Conservation (phyloP, 2,113 vertebrate species). For the Pipra filicauda region DNA sequence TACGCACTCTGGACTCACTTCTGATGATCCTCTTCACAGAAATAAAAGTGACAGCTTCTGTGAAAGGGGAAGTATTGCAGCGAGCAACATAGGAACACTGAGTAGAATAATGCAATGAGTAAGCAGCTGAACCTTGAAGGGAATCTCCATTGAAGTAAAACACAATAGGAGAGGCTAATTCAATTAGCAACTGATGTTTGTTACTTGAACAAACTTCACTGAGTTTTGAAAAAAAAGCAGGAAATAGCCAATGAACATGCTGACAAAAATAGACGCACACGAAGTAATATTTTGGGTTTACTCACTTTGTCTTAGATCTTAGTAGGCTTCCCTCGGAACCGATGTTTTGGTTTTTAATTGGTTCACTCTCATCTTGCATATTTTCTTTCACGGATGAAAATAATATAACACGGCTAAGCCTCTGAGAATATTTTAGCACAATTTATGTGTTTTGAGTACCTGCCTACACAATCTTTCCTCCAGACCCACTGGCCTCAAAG, state of each 20-base stretch:
- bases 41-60: conserved; percentile 62
- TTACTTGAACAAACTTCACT: conserved; percentile 58
- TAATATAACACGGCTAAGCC: neutral
- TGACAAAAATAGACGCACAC: neutral
- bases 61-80: conserved; percentile 37
- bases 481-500: neutral
- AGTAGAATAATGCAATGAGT: conserved; percentile 50
- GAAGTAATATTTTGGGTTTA: neutral
- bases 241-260: neutral
- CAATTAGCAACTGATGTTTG: conserved; percentile 70
- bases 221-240: neutral
- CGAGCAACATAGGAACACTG: neutral
- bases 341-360: neutral
- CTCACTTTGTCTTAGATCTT: neutral
- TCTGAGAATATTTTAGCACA: conserved; percentile 1
- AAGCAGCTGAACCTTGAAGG: conserved; percentile 60
- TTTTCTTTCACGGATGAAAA: neutral
- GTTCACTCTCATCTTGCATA: neutral
- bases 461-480: neutral
- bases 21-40: conserved; percentile 56
- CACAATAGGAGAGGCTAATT: conserved; percentile 64
- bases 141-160: conserved; percentile 67
- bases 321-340: neutral
- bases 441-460: neutral
- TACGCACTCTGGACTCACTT: conserved; percentile 21